A percentile compares a stretch with the other conserved stretches of the same genome.
phyloP scores from a whole-genome alignment of 1,140 invertebrate species.

The Drosophila melanica region DNA sequence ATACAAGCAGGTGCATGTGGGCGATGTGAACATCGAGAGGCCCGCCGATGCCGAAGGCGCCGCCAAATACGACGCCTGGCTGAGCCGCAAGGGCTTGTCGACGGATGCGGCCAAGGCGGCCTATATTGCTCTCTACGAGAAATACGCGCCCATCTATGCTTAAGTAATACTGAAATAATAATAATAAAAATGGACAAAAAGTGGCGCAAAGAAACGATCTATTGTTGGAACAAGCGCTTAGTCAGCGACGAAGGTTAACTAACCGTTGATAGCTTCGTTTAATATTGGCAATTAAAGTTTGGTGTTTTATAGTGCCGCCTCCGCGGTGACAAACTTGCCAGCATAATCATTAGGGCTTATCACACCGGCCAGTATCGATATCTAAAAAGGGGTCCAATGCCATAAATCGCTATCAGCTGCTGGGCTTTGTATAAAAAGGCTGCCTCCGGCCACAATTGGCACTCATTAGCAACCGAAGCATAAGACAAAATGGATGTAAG shows the following conservation, averaged over 20 bases:
- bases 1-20: constrained; percentile 94
- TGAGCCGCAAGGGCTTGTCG: constrained; percentile 90
- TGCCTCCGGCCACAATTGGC: not conserved
- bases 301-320: constrained; percentile 17
- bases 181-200: constrained; percentile 16
- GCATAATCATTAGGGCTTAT: constrained; percentile 31
- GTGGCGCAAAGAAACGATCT: not conserved
- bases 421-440: constrained; percentile 38
- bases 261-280: constrained; percentile 28
- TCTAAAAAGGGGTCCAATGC: constrained; percentile 27
- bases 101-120: constrained; percentile 92
- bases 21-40: constrained; percentile 89
- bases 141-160: constrained; percentile 85
- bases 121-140: constrained; percentile 91
- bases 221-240: not conserved
- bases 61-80: constrained; percentile 98
- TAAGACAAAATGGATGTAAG: constrained; percentile 66
- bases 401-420: constrained; percentile 47
- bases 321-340: constrained; percentile 3
- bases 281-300: constrained; percentile 34
- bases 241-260: constrained; percentile 11
- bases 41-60: constrained; percentile 95
- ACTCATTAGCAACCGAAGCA: constrained; percentile 41
- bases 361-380: constrained; percentile 37
- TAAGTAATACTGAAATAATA: no score